Evolutionary conservation across 2,113 vertebrate genomes (phyloP).

Genomic region (Oryctolagus cuniculus): mOryCun1.1 NC_091453.1:10657001-10657500

Average conservation of each 20-base stretch:
- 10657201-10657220: no score
- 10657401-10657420: background rate
- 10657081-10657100: constrained; percentile 30
- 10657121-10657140: background rate
- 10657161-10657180: background rate
- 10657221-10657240: no score
- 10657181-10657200: no score
- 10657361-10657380: no score
- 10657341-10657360: no score
- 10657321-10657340: no score
- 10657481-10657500: background rate
- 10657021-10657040: background rate
- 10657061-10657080: constrained; percentile 2
- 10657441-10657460: constrained; percentile 29
- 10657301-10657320: no score
- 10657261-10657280: no score
- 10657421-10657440: background rate
- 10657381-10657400: background rate
- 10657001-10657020: background rate
- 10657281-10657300: no score
- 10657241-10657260: no score
- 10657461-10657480: constrained; percentile 19
- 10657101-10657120: background rate
- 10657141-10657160: constrained; percentile 22
- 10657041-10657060: background rate